Evolutionary conservation across 2,113 vertebrate genomes (phyloP).

Genomic region (Chionodraco myersi): DNA sequence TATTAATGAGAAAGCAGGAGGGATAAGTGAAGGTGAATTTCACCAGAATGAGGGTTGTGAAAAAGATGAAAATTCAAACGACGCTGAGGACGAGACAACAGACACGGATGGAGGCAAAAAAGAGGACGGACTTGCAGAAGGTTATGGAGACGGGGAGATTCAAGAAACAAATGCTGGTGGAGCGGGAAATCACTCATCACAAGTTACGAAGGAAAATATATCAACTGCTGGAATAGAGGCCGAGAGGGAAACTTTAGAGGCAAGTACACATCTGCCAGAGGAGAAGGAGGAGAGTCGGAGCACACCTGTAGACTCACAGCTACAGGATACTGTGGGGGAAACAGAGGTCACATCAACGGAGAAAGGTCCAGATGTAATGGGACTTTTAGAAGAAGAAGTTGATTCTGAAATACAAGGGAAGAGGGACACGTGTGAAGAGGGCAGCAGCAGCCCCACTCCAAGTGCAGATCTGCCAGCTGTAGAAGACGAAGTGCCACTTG

Average conservation of each 20-base stretch:
- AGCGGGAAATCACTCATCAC: slow-evolving; percentile 32
- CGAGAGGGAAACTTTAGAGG: slow-evolving; percentile 42
- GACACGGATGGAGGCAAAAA: slow-evolving; percentile 26
- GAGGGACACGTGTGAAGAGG: slow-evolving; percentile 27
- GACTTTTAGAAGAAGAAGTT: slow-evolving; percentile 13
- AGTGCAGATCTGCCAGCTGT: slow-evolving; percentile 22
- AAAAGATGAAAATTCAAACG: slow-evolving; percentile 9
- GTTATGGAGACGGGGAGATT: slow-evolving; percentile 27
- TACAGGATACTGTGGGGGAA: slow-evolving; percentile 21
- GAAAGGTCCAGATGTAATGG: slow-evolving; percentile 15
- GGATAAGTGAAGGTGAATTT: slow-evolving; percentile 4
- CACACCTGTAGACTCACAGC: neutral
- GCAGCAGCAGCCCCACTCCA: neutral
- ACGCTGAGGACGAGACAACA: slow-evolving; percentile 37
- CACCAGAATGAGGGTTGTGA: slow-evolving; percentile 22
- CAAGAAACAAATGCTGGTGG: slow-evolving; percentile 29
- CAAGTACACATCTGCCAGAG: neutral
- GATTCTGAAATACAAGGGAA: slow-evolving; percentile 31
- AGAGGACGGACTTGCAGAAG: slow-evolving; percentile 27
- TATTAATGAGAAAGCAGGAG: neutral
- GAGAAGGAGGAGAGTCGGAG: slow-evolving; percentile 18
- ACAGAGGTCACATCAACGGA: slow-evolving; percentile 33
- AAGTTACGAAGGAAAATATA: slow-evolving; percentile 26
- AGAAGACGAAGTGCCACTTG: slow-evolving; percentile 41
- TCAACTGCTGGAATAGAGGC: slow-evolving; percentile 17